Evolutionary conservation across 1,140 invertebrate species (phyloP), one percentile per base, ranked within the genome.

Genomic region (Cepaea nemoralis): DNA sequence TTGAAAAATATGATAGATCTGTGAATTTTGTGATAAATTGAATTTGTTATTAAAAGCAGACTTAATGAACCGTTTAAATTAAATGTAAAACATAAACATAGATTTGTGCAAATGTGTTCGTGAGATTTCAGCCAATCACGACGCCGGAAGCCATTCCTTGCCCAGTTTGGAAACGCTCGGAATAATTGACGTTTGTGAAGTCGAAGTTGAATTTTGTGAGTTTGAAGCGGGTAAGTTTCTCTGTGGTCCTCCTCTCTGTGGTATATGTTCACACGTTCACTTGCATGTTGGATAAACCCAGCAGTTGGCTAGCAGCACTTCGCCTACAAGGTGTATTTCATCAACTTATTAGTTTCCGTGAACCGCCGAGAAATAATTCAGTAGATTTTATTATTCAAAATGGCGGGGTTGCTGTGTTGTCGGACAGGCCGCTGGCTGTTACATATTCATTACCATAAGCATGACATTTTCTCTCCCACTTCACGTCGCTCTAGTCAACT

Each of bases 391-490:
- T 74, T 74, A 74, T 74, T 74, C 71, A 74, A 74, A 74, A 74
- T 74, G 71, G 71, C 71, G 71, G 71, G 22, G 40, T n/a, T 40
- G 39, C 71, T 42, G n/a, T 31, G 22, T 48, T 22, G 71, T 50
- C 40, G 37, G 40, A n/a, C 35, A 5, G 19, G 39, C 6, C 35
- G 8, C 35, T 40, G 50, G 71, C 71, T 74, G 71, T 74, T 74
- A 74, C 40, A 74, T 74, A 74, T 74, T 74, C 71, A 74, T 74
- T 50, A 48, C 71, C n/a, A n/a, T n/a, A n/a, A n/a, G n/a, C n/a
- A n/a, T n/a, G n/a, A n/a, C n/a, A n/a, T n/a, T n/a, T n/a, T n/a
- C n/a, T n/a, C n/a, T n/a, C n/a, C n/a, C n/a, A n/a, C n/a, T n/a
- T n/a, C n/a, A n/a, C n/a, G n/a, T n/a, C n/a, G n/a, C n/a, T n/a